Conservation (phyloP, 1,140 invertebrate genomes). For the Grapholita molesta region DNA sequence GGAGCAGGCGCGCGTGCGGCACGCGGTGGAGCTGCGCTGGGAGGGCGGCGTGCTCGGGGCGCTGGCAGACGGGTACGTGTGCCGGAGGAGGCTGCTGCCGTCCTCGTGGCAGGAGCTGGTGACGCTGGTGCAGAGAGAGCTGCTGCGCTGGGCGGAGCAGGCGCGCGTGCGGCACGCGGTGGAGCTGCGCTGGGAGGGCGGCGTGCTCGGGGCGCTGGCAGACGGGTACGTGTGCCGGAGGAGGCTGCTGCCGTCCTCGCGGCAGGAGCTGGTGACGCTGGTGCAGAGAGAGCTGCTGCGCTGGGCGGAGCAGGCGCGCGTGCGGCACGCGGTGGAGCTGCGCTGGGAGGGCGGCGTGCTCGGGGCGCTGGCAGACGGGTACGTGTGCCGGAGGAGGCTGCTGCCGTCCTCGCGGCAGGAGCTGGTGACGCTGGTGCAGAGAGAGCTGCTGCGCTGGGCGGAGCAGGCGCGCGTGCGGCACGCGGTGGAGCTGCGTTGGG, state of each 20-base stretch:
- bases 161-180: conserved; percentile 83
- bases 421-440: conserved; percentile 87
- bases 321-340: conserved; percentile 87
- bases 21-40: conserved; percentile 91
- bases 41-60: conserved; percentile 90
- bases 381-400: conserved; percentile 82
- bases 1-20: conserved; percentile 74
- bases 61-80: conserved; percentile 74
- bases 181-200: conserved; percentile 90
- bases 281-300: conserved; percentile 88
- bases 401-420: conserved; percentile 92
- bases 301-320: conserved; percentile 82
- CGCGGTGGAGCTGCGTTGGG: conserved; percentile 91
- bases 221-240: neutral
- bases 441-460: conserved; percentile 90
- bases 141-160: conserved; percentile 86
- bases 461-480: conserved; percentile 79
- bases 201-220: conserved; percentile 89
- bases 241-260: conserved; percentile 95
- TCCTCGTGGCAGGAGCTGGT: conserved; percentile 91
- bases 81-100: conserved; percentile 89
- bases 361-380: conserved; percentile 82
- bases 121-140: conserved; percentile 88
- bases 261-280: conserved; percentile 87
- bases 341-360: conserved; percentile 92